Evolutionary conservation across 2,113 vertebrate species (phyloP).

Genomic region (Rissa tridactyla): DNA sequence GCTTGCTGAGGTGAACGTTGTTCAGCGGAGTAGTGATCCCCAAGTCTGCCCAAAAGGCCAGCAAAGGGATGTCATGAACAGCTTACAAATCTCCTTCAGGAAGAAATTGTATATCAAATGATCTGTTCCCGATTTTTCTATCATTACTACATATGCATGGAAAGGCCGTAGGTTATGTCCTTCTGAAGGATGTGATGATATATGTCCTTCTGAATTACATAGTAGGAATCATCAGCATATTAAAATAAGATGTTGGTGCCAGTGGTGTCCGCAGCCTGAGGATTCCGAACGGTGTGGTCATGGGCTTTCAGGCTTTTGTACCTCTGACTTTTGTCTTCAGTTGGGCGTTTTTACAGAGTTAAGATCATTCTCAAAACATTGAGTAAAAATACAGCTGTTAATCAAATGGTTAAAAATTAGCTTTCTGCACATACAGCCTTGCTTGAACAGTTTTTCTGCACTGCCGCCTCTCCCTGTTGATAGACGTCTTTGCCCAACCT

Average conservation of each 20-base stretch:
- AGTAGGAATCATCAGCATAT: background rate
- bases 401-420: background rate
- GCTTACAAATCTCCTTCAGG: background rate
- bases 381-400: background rate
- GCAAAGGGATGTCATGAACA: background rate
- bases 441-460: background rate
- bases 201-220: background rate
- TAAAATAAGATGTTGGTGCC: background rate
- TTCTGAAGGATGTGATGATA: background rate
- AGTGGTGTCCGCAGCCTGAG: background rate
- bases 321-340: background rate
- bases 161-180: background rate
- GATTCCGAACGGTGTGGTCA: accelerated
- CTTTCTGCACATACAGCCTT: background rate
- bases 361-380: background rate
- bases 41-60: background rate
- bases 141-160: background rate
- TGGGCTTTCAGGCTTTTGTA: background rate
- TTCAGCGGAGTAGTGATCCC: background rate
- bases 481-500: background rate
- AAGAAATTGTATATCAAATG: background rate
- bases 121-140: background rate
- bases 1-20: background rate
- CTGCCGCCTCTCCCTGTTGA: background rate
- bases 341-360: background rate